A percentile compares a stretch with the other conserved stretches of the same genome.
phyloP scores from a whole-genome alignment of 2,113 vertebrate genomes.

The Microcebus griseorufus region DNA sequence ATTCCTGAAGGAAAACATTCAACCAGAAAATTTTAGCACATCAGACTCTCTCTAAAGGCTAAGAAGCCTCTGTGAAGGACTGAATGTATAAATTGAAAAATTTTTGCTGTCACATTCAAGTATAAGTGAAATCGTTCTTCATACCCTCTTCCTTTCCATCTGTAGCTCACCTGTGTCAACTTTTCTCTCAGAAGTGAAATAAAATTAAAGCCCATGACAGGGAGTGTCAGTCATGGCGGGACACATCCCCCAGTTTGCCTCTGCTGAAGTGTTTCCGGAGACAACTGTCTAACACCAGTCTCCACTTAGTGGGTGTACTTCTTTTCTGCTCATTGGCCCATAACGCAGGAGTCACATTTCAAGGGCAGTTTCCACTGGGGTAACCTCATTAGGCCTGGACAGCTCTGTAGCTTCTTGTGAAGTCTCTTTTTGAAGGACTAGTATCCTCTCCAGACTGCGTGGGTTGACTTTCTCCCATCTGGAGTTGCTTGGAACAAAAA shows the following conservation, averaged over 20 bases:
- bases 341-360: not conserved
- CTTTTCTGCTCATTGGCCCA: not conserved
- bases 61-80: conserved; percentile 53
- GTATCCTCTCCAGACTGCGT: not conserved
- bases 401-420: not conserved
- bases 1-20: conserved; percentile 71
- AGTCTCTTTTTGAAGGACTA: conserved; percentile 17
- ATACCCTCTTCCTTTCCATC: not conserved
- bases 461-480: conserved; percentile 12
- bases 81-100: conserved; percentile 62
- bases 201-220: conserved; percentile 44
- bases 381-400: not conserved
- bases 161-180: not conserved
- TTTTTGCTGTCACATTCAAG: conserved; percentile 43
- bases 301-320: not conserved
- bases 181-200: conserved; percentile 30
- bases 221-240: not conserved
- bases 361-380: not conserved
- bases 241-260: not conserved
- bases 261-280: not conserved
- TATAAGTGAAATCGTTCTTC: conserved; percentile 19
- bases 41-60: conserved; percentile 61
- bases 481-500: conserved; percentile 48
- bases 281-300: not conserved
- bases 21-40: conserved; percentile 66